Evolutionary conservation across 2,113 vertebrate species (phyloP), one percentile per base, ranked within the genome.

Genomic region (Peromyscus polionotus): DNA sequence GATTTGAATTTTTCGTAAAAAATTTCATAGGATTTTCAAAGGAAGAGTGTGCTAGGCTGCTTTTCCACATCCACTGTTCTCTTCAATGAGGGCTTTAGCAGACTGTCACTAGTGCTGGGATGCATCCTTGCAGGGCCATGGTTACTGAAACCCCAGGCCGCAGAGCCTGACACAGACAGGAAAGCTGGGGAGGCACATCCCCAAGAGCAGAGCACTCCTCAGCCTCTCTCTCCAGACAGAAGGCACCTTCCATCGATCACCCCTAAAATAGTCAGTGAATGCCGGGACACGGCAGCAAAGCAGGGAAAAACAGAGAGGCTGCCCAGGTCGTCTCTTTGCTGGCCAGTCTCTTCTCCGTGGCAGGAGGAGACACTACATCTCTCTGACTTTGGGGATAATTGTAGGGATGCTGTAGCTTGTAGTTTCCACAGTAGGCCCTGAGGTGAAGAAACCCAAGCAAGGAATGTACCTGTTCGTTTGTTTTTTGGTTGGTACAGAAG

Each of bases 21-120:
- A 77, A 85, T 92, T 68, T 96, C 94, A 94, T 59, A 65, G 36
- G 72, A 28, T 88, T 94, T 96, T 95, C 93, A 86, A 88, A 42
- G 84, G 54, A 72, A 87, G 93, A 68, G n/a, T 90, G 10, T 28
- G 65, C 68, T 31, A 42, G 36, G 42, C n/a, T 94, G 92, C 45
- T 81, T 70, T 84, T 20, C 22, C 57, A 20, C 57, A 84, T 73
- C 63, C 2, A 1, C 68, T 88, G 80, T 73, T 72, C 87, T 42
- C 59, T 90, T 80, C 51, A 20, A 36, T 0, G 17, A 72, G 63
- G 77, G 75, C 87, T 8, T 17, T 45, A 51, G 19, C 75, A 33
- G 68, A 20, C 10, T 16, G 73, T 42, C 2, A 7, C 36, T 68
- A 4, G 36, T 39, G 36, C 70, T 72, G 42, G 70, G 83, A 36